These are phyloP conservation scores for Melopsittacus undulatus DNA, from an alignment of 2,797 vertebrate species.

Conservation along the genomic window DNA sequence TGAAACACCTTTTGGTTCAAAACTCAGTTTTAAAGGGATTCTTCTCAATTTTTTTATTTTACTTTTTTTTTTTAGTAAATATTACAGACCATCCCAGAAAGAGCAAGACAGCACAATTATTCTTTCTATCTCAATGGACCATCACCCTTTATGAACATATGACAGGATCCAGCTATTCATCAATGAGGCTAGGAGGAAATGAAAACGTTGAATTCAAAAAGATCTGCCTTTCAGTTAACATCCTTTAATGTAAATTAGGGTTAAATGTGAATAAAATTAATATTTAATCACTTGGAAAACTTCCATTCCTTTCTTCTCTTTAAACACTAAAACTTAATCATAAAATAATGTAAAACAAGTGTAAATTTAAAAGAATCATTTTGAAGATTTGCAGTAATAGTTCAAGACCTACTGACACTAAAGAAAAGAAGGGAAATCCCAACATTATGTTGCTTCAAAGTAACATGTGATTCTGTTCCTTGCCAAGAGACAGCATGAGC, in stretches of 20 bases:
- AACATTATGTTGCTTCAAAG: conserved; percentile 47
- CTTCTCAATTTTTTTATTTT: neutral
- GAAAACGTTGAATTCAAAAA: conserved; percentile 58
- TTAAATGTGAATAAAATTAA: conserved; percentile 68
- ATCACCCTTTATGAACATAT: conserved; percentile 44
- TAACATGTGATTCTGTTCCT: neutral
- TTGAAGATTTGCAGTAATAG: conserved; percentile 55
- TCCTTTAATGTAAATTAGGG: conserved; percentile 72
- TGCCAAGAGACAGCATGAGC: neutral
- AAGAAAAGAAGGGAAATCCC: conserved; percentile 34
- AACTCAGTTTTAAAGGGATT: neutral
- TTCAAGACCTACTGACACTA: conserved; percentile 1
- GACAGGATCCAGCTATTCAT: conserved; percentile 69
- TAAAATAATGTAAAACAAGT: conserved; percentile 70
- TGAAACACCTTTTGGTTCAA: neutral
- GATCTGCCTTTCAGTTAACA: conserved; percentile 51
- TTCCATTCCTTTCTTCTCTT: conserved; percentile 52
- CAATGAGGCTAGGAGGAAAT: conserved; percentile 58
- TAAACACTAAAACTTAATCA: conserved; percentile 55
- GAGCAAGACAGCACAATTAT: conserved; percentile 53
- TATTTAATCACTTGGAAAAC: conserved; percentile 55
- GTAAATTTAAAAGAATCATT: conserved; percentile 59
- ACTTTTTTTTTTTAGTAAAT: conserved; percentile 12
- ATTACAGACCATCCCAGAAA: neutral
- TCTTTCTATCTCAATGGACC: conserved; percentile 50